Evolutionary conservation across 2,888 invertebrate species (phyloP).

Genomic region (Drosophila kuntzei): DNA sequence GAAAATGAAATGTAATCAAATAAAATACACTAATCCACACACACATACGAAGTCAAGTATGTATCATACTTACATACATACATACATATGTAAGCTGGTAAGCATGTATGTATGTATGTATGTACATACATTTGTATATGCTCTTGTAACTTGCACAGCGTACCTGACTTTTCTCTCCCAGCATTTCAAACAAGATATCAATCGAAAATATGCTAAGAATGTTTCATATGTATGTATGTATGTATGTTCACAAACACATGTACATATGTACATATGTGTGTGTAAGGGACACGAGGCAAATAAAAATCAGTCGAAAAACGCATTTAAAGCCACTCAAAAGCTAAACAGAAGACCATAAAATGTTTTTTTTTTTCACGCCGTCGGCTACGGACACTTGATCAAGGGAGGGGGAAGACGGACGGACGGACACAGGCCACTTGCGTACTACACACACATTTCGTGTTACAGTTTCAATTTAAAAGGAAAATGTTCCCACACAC

Average conservation of each 20-base stretch:
- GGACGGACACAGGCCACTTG: slow-evolving; percentile 32
- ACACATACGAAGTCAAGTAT: background rate
- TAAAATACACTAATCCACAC: slow-evolving; percentile 22
- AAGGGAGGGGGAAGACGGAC: slow-evolving; percentile 2
- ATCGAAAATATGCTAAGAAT: slow-evolving; percentile 71
- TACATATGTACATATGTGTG: slow-evolving; percentile 1
- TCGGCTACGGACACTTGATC: slow-evolving; percentile 18
- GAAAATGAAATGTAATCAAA: slow-evolving; percentile 42
- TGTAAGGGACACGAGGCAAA: slow-evolving; percentile 47
- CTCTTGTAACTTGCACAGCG: background rate
- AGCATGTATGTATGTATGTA: background rate
- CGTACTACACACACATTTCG: slow-evolving; percentile 37
- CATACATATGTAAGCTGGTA: background rate
- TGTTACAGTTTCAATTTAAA: slow-evolving; percentile 77
- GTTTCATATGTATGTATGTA: slow-evolving; percentile 22
- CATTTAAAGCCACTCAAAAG: slow-evolving; percentile 74
- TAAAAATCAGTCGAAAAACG: slow-evolving; percentile 74
- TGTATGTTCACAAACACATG: background rate
- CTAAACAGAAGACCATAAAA: slow-evolving; percentile 70
- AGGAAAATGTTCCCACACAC: slow-evolving; percentile 69
- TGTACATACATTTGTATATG: no score
- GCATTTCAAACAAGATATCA: slow-evolving; percentile 46
- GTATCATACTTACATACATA: background rate
- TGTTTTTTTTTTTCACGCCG: slow-evolving; percentile 68
- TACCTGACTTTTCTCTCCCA: slow-evolving; percentile 25